phyloP scores from a whole-genome alignment of 2,113 vertebrate genomes.

The Psettodes erumei region DNA sequence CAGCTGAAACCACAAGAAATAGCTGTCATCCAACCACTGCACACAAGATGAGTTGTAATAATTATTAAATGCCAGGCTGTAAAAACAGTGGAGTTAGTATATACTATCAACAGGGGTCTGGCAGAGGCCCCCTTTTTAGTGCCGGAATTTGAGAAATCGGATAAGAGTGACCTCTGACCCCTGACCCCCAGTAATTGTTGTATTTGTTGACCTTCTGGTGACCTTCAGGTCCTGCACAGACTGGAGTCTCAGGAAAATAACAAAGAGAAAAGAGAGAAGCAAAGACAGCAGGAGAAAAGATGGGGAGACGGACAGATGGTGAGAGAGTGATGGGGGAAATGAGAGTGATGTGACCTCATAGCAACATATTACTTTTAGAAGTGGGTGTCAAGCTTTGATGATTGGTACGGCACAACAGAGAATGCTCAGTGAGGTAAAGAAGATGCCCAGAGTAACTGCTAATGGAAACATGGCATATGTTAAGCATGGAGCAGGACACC shows the following conservation, averaged over 20 bases:
- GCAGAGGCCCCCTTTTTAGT: not conserved
- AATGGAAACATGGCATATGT: too few relatives aligned
- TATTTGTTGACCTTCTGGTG: conserved; percentile 46
- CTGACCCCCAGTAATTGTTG: conserved; percentile 54
- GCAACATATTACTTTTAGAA: too few relatives aligned
- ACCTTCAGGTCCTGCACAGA: not conserved
- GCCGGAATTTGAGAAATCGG: conserved; percentile 17
- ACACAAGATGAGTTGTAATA: not conserved
- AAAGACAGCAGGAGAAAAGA: not conserved
- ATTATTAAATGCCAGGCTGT: not conserved
- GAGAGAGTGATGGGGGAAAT: not conserved
- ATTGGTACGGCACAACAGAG: too few relatives aligned
- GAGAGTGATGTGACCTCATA: too few relatives aligned
- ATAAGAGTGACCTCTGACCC: conserved; percentile 31
- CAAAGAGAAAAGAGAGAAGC: not conserved
- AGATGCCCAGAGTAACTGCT: too few relatives aligned
- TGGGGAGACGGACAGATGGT: not conserved
- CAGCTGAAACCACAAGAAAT: not conserved
- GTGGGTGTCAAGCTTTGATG: too few relatives aligned
- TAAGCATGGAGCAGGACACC: too few relatives aligned
- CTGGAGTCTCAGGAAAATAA: conserved; percentile 6
- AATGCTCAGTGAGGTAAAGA: too few relatives aligned
- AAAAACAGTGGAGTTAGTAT: conserved; percentile 3
- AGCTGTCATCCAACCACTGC: not conserved
- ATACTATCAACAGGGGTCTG: not conserved